phyloP scores from a whole-genome alignment of 2,888 invertebrate species.

The Stegana nigrithorax region DNA sequence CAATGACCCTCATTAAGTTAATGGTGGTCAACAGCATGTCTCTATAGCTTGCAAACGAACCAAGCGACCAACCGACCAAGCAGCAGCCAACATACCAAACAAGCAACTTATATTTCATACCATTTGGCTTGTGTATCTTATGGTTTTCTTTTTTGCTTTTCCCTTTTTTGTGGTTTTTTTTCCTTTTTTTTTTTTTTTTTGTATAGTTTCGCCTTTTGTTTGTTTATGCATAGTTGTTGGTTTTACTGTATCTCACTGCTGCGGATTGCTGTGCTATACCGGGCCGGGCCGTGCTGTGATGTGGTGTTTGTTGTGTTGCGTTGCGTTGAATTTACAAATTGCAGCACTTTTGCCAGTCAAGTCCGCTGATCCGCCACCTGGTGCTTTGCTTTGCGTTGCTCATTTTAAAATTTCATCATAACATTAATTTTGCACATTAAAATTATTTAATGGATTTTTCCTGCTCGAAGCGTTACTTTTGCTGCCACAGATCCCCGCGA shows the following conservation, averaged over 20 bases:
- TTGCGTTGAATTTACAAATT: no score
- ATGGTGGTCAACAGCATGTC: constrained; percentile 39
- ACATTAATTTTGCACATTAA: constrained; percentile 47
- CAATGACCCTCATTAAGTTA: constrained; percentile 58
- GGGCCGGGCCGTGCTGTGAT: no score
- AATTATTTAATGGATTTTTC: constrained; percentile 40
- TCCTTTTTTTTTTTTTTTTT: constrained; percentile 31
- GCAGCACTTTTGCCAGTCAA: no score
- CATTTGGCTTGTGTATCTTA: no score
- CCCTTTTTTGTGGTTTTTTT: constrained; percentile 25
- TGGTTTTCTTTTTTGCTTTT: no score
- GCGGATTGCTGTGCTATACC: no score
- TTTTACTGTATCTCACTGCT: no score
- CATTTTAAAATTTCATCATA: constrained; percentile 39
- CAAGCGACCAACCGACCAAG: no score
- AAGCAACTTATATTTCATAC: no score
- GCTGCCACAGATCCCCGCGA: not conserved
- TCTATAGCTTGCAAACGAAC: no score
- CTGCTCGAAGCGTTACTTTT: constrained; percentile 1
- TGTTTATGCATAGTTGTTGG: no score
- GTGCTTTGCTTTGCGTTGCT: not conserved
- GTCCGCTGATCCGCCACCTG: not conserved
- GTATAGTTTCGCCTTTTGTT: not conserved
- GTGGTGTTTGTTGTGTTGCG: no score
- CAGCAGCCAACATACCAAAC: constrained; percentile 19